These are phyloP conservation scores for Sebastes jordani DNA, from an alignment of 2,797 vertebrate species.

Conservation along the genomic window DNA sequence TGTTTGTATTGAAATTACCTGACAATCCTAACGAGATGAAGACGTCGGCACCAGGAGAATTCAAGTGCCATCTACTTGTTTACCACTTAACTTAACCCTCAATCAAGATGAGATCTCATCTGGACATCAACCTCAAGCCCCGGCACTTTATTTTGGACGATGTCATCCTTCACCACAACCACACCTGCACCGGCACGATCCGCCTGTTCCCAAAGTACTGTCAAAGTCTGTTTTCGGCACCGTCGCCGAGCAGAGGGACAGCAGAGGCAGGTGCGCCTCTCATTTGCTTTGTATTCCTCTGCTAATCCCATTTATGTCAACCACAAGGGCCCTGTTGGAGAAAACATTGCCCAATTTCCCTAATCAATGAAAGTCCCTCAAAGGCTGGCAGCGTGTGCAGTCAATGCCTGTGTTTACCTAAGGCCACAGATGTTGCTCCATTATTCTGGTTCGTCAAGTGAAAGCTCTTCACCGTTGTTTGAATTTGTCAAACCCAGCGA, in stretches of 20 bases:
- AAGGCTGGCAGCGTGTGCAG: slow-evolving; percentile 39
- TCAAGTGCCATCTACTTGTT: slow-evolving; percentile 23
- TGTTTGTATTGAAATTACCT: neutral
- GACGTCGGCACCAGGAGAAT: neutral
- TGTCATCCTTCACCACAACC: neutral
- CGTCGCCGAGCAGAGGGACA: slow-evolving; percentile 19
- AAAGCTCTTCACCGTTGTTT: slow-evolving; percentile 47
- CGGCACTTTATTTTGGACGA: slow-evolving; percentile 10
- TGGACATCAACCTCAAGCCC: slow-evolving; percentile 20
- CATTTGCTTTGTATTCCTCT: slow-evolving; percentile 64
- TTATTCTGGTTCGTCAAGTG: slow-evolving; percentile 66
- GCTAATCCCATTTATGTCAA: slow-evolving; percentile 67
- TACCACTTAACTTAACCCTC: slow-evolving; percentile 24
- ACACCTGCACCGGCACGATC: slow-evolving; percentile 49
- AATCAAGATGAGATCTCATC: slow-evolving; percentile 25
- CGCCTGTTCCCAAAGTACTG: slow-evolving; percentile 7
- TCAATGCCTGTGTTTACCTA: slow-evolving; percentile 57
- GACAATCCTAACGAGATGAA: neutral
- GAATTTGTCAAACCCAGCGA: slow-evolving; percentile 34
- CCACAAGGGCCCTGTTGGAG: slow-evolving; percentile 63
- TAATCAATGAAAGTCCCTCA: slow-evolving; percentile 69
- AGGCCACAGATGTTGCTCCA: slow-evolving; percentile 65
- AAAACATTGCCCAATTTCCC: slow-evolving; percentile 70
- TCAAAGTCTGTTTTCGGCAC: slow-evolving; percentile 13
- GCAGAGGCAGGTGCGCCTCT: slow-evolving; percentile 61